Evolutionary conservation across 2,797 vertebrate species (phyloP), one percentile per base, ranked within the genome.

Genomic region (Buceros bicornis): DNA sequence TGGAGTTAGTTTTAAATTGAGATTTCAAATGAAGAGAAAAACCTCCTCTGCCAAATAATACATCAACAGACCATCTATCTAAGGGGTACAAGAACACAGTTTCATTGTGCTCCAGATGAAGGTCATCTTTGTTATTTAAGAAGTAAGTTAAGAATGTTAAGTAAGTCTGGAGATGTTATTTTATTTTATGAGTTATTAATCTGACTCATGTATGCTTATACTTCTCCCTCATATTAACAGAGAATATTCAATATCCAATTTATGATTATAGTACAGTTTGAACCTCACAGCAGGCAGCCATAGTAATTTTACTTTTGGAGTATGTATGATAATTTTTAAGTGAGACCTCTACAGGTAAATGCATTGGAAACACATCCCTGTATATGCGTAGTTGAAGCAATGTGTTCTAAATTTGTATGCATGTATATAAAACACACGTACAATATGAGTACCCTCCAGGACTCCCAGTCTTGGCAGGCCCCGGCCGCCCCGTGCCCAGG

Each of bases 21-120:
- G 88, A 69, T 89, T 92, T 93, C 67, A 90, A 93, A 65, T 61
- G 42, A 95, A 94, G 56, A 87, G 48, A 71, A 95, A 67, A 92
- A 31, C 16, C 16, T 81, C 43, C 43, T 94, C 35, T 93, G 81
- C 86, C 93, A 95, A 80, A 82, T 79, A 79, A 37, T 87, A 16
- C 61, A 94, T 89, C 57, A 95, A 80, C 64, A 92, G 56, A 86
- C 20, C 1, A 1, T 82, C 82, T 89, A 56, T 93, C 50, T 82
- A 45, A 67, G 22, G 29, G 37, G 33, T 93, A 60, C 19, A 80
- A 82, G 60, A 92, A 57, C 67, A 67, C 57, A 65, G 77, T 77
- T 91, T 89, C 58, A 65, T 82, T 87, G 26, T 95, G 33, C 19
- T 89, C 40, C 77, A 67, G 29, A 50, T 93, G 62, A 97, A 87